A percentile compares a stretch with the other conserved stretches of the same genome.
phyloP scores from a whole-genome alignment of 2,888 invertebrate species.

The Pristionchus mayeri region DNA sequence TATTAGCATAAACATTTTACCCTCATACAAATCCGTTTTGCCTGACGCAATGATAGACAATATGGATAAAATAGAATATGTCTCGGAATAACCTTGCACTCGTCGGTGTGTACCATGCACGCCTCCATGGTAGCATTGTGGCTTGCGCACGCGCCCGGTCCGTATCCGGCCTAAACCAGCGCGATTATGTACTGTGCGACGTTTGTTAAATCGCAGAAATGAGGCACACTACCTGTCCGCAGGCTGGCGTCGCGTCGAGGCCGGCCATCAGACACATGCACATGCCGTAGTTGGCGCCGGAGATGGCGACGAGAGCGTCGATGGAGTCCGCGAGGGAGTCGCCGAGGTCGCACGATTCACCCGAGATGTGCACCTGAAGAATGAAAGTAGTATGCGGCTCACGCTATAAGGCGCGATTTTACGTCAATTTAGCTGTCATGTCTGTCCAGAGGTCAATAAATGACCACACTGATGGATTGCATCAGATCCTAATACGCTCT shows the following conservation, averaged over 20 bases:
- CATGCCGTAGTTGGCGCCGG: slow-evolving; percentile 68
- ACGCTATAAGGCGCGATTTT: background rate
- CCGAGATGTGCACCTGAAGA: background rate
- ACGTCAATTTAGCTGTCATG: background rate
- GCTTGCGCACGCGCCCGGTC: background rate
- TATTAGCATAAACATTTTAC: too few relatives aligned
- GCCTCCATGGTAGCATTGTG: background rate
- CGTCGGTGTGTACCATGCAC: background rate
- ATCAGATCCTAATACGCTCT: too few relatives aligned
- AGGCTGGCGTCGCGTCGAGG: slow-evolving; percentile 12
- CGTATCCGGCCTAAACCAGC: slow-evolving; percentile 9
- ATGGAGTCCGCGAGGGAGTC: slow-evolving; percentile 44
- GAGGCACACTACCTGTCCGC: slow-evolving; percentile 4
- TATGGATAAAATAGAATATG: background rate
- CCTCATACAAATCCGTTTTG: too few relatives aligned
- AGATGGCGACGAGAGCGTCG: slow-evolving; percentile 60
- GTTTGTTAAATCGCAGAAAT: background rate
- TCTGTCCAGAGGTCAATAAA: too few relatives aligned
- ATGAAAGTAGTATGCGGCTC: background rate
- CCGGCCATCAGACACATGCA: slow-evolving; percentile 57
- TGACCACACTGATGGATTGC: too few relatives aligned
- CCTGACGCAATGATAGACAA: too few relatives aligned
- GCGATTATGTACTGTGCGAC: background rate
- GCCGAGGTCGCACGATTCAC: slow-evolving; percentile 25
- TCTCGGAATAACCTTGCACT: slow-evolving; percentile 1